Conservation (phyloP, 2,113 vertebrate genomes). For the Neolamprologus brichardi region DNA sequence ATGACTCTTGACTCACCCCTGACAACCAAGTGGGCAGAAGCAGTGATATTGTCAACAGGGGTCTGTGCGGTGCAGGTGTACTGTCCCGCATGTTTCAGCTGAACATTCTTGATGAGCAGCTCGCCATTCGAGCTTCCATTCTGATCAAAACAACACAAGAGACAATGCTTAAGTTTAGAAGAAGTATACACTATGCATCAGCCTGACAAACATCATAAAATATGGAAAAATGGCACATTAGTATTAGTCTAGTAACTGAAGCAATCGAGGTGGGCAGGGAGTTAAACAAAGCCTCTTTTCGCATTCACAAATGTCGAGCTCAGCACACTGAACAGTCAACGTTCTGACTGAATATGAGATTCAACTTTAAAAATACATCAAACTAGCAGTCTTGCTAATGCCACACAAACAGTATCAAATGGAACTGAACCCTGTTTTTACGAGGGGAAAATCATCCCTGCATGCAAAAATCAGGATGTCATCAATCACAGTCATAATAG, state of each 20-base stretch:
- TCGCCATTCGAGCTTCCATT: conserved; percentile 82
- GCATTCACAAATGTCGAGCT: neutral
- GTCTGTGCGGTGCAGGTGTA: conserved; percentile 93
- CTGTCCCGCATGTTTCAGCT: conserved; percentile 85
- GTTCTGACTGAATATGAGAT: neutral
- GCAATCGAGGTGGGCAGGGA: neutral
- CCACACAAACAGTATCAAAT: conserved; percentile 27
- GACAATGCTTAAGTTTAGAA: neutral
- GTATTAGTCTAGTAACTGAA: neutral
- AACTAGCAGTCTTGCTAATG: conserved; percentile 1
- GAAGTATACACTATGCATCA: neutral
- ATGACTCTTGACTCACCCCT: conserved; percentile 77
- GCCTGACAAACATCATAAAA: neutral
- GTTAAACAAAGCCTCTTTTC: neutral
- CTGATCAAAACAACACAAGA: conserved; percentile 57
- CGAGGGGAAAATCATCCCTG: conserved; percentile 26
- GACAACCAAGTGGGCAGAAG: conserved; percentile 88
- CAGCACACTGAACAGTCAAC: neutral
- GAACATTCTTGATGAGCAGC: conserved; percentile 83
- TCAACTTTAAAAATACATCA: neutral
- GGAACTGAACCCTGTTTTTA: conserved; percentile 32
- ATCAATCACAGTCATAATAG: conserved; percentile 53
- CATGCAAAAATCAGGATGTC: conserved; percentile 11
- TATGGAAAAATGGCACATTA: neutral
- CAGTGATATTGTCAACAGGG: conserved; percentile 87